phyloP scores from a whole-genome alignment of 2,797 vertebrate genomes.

The Chanos chanos region DNA sequence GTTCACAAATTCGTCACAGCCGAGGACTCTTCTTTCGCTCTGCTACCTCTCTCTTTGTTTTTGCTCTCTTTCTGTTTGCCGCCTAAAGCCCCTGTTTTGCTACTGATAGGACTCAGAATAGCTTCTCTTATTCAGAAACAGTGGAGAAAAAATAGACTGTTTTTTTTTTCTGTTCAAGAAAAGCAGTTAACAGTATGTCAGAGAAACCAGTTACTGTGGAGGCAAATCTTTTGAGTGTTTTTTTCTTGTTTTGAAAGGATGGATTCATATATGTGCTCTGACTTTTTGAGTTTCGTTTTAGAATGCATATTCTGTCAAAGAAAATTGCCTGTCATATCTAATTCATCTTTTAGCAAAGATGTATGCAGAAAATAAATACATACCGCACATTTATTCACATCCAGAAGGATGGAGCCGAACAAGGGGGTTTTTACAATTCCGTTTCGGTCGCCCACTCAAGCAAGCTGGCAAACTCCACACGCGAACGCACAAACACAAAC shows the following conservation, averaged over 20 bases:
- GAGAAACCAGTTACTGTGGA: no score
- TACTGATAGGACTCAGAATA: no score
- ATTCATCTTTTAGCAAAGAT: background rate
- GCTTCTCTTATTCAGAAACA: no score
- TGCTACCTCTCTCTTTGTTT: no score
- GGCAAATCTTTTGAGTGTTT: background rate
- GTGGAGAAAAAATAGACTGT: no score
- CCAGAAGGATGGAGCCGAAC: background rate
- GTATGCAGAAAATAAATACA: background rate
- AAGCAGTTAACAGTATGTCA: no score
- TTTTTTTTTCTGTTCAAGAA: no score
- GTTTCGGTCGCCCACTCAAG: background rate
- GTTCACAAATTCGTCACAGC: no score
- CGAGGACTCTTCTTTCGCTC: no score
- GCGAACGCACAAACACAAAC: background rate
- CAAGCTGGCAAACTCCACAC: background rate
- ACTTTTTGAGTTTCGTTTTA: background rate
- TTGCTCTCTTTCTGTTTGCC: no score
- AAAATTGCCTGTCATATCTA: background rate
- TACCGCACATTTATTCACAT: slow-evolving; percentile 15
- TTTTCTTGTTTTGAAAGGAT: background rate
- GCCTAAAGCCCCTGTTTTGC: no score
- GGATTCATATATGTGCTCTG: background rate
- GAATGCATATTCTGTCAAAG: background rate
- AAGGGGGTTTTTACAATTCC: no score